Base-by-base conservation (phyloP, 1,140 invertebrate genomes). In the Alviniconcha marisindica region DNA sequence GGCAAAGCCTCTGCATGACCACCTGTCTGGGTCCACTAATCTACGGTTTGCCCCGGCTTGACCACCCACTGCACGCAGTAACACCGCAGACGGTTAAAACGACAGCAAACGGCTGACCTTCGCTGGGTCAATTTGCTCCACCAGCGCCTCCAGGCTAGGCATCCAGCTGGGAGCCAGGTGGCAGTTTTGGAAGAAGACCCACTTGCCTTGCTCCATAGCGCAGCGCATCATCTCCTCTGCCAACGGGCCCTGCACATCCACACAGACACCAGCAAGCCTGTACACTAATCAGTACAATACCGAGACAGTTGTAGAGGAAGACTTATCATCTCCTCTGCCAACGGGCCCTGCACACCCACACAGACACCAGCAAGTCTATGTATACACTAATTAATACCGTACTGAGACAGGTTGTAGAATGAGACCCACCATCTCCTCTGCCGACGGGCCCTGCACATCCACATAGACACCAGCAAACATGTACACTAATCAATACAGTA, bases 381-480 rank as follows among this genome's bases (percentile, higher is more conserved):
- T n/a, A n/a, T 21, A 21, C 18, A 56, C 54, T 3, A 4, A 10
- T n/a, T n/a, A n/a, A n/a, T n/a, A n/a, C n/a, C n/a, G n/a, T n/a
- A n/a, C n/a, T n/a, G n/a, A n/a, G 93, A 89, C 93, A 94, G n/a
- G 84, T 94, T 94, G 87, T 94, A 93, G 88, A 94, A n/a, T n/a
- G 44, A 48, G 5, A 5, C 44, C 7, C 44, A 48, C 18, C 44
- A 48, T 5, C 18, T 48, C 44, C 18, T 48, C 44, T 5, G 44
- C 44, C 44, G 18, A 18, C 44, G 44, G 44, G 5, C 44, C 44
- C 44, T 48, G 44, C n/a, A n/a, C n/a, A n/a, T n/a, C n/a, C n/a
- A n/a, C n/a, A n/a, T n/a, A n/a, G n/a, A n/a, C n/a, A n/a, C n/a
- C n/a, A n/a, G n/a, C n/a, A n/a, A n/a, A n/a, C n/a, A n/a, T n/a